A percentile compares a stretch with the other conserved stretches of the same genome.
phyloP scores from a whole-genome alignment of 2,888 invertebrate genomes.

The Drosophila demipolita region DNA sequence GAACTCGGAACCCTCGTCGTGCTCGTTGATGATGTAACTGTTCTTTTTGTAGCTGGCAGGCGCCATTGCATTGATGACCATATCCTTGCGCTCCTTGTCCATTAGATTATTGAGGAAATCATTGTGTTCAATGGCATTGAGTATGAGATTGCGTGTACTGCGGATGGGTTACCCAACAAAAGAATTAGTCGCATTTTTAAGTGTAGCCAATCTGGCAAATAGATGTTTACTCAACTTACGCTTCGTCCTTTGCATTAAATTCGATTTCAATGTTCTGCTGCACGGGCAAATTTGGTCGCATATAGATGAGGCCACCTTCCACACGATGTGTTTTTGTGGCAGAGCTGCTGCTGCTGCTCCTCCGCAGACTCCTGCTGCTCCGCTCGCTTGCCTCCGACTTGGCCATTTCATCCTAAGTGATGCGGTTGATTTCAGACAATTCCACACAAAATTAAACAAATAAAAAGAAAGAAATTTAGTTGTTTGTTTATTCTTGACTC shows the following conservation, averaged over 20 bases:
- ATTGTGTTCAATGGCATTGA: constrained; percentile 91
- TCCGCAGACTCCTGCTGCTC: constrained; percentile 27
- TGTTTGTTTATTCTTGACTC: constrained; percentile 34
- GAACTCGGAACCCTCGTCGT: constrained; percentile 93
- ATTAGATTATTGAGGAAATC: constrained; percentile 92
- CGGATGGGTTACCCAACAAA: constrained; percentile 1
- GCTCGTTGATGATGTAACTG: constrained; percentile 91
- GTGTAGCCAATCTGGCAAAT: constrained; percentile 27
- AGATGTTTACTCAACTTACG: constrained; percentile 84
- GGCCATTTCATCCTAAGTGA: constrained; percentile 65
- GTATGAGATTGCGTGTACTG: constrained; percentile 88
- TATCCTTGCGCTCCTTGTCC: constrained; percentile 90
- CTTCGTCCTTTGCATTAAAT: constrained; percentile 87
- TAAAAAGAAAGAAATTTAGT: constrained; percentile 41
- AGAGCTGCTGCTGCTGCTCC: constrained; percentile 26
- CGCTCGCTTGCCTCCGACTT: constrained; percentile 57
- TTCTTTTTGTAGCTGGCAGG: constrained; percentile 89
- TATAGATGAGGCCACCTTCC: constrained; percentile 86
- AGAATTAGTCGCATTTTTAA: neutral
- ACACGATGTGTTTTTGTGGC: constrained; percentile 78
- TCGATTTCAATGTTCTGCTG: constrained; percentile 86
- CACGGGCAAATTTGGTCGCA: constrained; percentile 85
- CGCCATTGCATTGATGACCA: constrained; percentile 94
- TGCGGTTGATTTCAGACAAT: constrained; percentile 29
- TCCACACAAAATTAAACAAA: constrained; percentile 15